Base-by-base conservation (phyloP, 2,888 invertebrate genomes). In the Fragum sueziense region DNA sequence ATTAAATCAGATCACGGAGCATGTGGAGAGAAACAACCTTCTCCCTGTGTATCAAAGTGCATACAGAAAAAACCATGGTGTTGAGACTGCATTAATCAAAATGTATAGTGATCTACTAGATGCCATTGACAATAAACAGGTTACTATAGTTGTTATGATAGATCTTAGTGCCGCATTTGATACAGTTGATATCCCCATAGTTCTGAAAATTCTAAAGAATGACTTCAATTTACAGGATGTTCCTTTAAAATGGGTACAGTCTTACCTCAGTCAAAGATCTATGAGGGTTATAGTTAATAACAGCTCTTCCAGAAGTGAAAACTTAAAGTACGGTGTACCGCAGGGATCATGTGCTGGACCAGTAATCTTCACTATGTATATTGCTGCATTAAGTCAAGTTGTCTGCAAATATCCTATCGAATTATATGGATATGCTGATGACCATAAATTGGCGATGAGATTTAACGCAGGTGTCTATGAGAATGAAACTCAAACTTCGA, bases 21-120 rank as follows among this genome's bases (percentile, higher is more conserved):
- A 75, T 69, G 68, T 72, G 61, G 68, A 20, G 68, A 20, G 25
- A 22, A 76, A 79, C 22, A 70, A 61, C 25, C 61, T 79, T 25
- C 69, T 75, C 1, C 75, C 73, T 59, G 34, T 27, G 4, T 72
- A 79, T 31, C 79, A 75, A 79, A 79, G 72, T 72, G 79, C 76
- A 62, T 76, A 79, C 47, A 67, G 73, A n/a, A n/a, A n/a, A 20
- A 79, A 72, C 11, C 37, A 68, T 47, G 73, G 75, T 72, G 54
- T 59, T 79, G 11, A 68, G 61, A 79, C 72, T 27, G 75, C 75
- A 27, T 71, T 75, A 75, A 37, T 76, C 0, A 75, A 79, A 51
- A 75, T 79, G 79, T 69, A 72, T 37, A 67, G 47, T 75, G 79
- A 75, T 61, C 59, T 79, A 3, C 68, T 76, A n/a, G n/a, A 65